These are phyloP conservation scores for Pantherophis alleghaniensis DNA, from an alignment of 2,797 vertebrate species.

Conservation along the genomic window DNA sequence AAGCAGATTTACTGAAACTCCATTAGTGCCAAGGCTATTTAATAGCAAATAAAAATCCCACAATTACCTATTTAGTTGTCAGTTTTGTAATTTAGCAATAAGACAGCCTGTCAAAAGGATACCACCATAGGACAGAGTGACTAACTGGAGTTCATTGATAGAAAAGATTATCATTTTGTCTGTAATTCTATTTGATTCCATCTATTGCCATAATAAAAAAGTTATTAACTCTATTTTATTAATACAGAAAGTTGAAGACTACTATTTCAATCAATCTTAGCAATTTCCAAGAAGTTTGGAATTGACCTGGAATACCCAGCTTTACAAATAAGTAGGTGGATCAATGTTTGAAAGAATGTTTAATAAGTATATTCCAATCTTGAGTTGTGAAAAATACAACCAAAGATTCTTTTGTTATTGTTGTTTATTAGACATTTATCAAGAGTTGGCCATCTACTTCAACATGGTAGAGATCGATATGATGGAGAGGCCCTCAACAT, in stretches of 20 bases:
- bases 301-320: not conserved
- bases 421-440: not conserved
- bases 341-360: not conserved
- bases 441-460: not conserved
- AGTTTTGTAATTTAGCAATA: not conserved
- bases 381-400: not conserved
- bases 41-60: not conserved
- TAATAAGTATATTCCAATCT: not conserved
- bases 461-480: not conserved
- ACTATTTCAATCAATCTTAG: not conserved
- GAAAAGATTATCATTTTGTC: not conserved
- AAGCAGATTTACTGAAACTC: not conserved
- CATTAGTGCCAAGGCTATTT: not conserved
- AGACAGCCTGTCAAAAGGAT: not conserved
- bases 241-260: not conserved
- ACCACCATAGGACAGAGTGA: not conserved
- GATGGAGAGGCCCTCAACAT: not conserved
- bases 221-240: not conserved
- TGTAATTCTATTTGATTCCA: not conserved
- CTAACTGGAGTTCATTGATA: not conserved
- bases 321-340: not conserved
- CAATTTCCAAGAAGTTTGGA: not conserved
- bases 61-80: not conserved
- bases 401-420: not conserved
- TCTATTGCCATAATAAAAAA: not conserved